These are phyloP conservation scores for Drosophila acutilabella DNA, from an alignment of 2,888 invertebrate genomes.

Conservation along the genomic window DNA sequence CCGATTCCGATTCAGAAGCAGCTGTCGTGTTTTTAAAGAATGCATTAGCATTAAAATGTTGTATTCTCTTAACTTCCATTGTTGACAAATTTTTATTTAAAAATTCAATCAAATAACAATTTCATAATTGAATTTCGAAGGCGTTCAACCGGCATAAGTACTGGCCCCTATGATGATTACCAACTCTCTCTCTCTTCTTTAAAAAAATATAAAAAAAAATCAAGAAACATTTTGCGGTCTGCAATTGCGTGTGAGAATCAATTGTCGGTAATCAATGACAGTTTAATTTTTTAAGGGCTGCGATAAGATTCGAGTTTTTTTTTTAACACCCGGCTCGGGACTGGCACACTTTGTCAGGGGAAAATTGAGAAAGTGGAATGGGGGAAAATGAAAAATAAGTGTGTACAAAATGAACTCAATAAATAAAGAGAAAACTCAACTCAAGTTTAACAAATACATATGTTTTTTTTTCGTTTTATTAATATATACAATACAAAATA, in stretches of 20 bases:
- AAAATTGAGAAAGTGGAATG: not conserved
- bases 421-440: slow-evolving; percentile 36
- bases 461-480: slow-evolving; percentile 38
- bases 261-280: slow-evolving; percentile 62
- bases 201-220: slow-evolving; percentile 35
- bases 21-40: slow-evolving; percentile 38
- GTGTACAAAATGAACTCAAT: slow-evolving; percentile 17
- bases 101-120: slow-evolving; percentile 68
- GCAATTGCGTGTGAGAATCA: slow-evolving; percentile 39
- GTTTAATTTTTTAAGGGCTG: slow-evolving; percentile 56
- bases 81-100: slow-evolving; percentile 72
- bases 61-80: slow-evolving; percentile 37
- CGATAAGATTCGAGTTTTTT: slow-evolving; percentile 54
- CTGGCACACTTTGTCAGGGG: slow-evolving; percentile 50
- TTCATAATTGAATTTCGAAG: slow-evolving; percentile 62
- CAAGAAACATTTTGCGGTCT: slow-evolving; percentile 46
- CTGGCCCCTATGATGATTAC: slow-evolving; percentile 59
- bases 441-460: slow-evolving; percentile 59
- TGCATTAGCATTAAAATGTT: slow-evolving; percentile 16
- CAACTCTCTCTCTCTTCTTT: slow-evolving; percentile 31
- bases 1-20: slow-evolving; percentile 25
- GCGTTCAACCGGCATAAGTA: slow-evolving; percentile 73
- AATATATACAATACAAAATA: slow-evolving; percentile 60
- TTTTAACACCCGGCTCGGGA: slow-evolving; percentile 32
- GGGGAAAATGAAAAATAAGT: slow-evolving; percentile 18